Conservation (phyloP, 1,140 invertebrate species). For the Scaptomyza hsui region DNA sequence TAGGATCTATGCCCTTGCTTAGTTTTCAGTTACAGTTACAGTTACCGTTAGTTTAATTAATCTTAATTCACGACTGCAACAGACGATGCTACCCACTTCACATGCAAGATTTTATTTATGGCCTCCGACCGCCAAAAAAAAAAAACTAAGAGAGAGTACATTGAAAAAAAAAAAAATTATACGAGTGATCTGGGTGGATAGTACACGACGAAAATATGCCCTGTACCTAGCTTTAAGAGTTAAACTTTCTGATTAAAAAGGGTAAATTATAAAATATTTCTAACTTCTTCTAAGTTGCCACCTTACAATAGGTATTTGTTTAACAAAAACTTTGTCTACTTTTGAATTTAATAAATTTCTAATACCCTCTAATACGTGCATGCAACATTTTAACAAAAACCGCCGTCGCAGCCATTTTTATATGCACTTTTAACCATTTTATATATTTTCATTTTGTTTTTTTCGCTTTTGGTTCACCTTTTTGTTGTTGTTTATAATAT, state of each 20-base stretch:
- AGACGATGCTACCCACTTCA: constrained; percentile 69
- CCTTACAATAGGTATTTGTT: no score
- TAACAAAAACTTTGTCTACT: background rate
- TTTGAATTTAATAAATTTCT: background rate
- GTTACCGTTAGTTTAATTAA: constrained; percentile 79
- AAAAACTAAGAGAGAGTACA: constrained; percentile 2
- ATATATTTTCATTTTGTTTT: constrained; percentile 24
- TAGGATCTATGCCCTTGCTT: constrained; percentile 44
- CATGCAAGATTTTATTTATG: constrained; percentile 79
- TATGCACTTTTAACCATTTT: constrained; percentile 52
- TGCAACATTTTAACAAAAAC: constrained; percentile 5
- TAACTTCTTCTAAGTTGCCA: no score
- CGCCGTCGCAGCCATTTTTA: constrained; percentile 51
- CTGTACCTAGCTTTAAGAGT: background rate
- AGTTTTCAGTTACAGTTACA: constrained; percentile 70
- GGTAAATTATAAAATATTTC: no score
- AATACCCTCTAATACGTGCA: background rate
- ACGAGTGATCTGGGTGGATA: background rate
- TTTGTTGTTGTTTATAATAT: constrained; percentile 31
- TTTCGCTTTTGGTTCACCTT: constrained; percentile 25
- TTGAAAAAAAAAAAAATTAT: constrained; percentile 3
- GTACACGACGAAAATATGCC: background rate
- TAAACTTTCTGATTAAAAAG: background rate
- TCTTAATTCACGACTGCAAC: constrained; percentile 78
- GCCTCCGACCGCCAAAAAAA: constrained; percentile 35